Base-by-base conservation (phyloP, 2,888 invertebrate genomes). In the Agrotis exclamationis region DNA sequence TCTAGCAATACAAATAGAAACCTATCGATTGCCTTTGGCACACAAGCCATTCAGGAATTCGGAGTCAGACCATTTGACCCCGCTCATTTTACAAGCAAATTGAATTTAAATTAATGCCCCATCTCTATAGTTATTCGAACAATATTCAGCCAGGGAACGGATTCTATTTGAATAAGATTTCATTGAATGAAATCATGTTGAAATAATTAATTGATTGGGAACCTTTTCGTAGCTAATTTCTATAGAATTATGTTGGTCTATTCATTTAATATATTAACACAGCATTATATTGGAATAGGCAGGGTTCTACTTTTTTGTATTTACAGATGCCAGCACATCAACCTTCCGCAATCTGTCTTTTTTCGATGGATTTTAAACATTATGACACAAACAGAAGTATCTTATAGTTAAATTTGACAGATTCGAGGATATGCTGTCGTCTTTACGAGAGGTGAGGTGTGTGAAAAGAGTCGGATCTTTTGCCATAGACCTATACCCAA, bases 21-120 rank as follows among this genome's bases (percentile, higher is more conserved):
- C 54, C 63, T 63, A 65, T 79, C 69, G 70, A 82, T 69, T 73
- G 60, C 65, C 47, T 58, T 59, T 44, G 24, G 48, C 54, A 69
- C 24, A 82, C 69, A 64, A 57, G 62, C 67, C 56, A 76, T 78
- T 70, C 64, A 74, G 56, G 63, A 74, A 70, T 76, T 77, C 59
- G 56, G 56, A 81, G 74, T 76, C 78, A 70, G 56, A 53, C 65
- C 70, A 79, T 74, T 86, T 84, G 85, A 84, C 79, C 81, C 70
- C 64, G 53, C 64, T 76, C 67, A 76, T 73, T 76, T 72, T 73
- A 84, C 51, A 63, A 68, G 70, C 70, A 76, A 74, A 85, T 84
- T 84, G 72, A 74, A 80, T 81, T 69, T 74, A 73, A 78, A 84
- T 86, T 67, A 81, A 72, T 76, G 59, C 9, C 33, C 72, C 64